These are phyloP conservation scores for Leptopilina boulardi DNA, from an alignment of 1,140 invertebrate species.

Conservation along the genomic window DNA sequence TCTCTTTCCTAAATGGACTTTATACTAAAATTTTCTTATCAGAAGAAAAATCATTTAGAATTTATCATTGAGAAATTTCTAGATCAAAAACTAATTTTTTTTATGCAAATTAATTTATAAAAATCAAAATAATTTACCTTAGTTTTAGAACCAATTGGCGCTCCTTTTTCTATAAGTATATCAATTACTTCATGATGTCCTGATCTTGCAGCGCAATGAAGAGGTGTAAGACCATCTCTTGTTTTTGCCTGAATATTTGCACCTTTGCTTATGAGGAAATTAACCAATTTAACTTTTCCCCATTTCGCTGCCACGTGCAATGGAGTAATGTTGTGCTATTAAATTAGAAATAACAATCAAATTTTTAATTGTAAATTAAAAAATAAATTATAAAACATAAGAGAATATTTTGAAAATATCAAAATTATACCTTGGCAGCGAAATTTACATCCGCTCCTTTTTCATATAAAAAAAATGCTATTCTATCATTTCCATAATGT, in stretches of 20 bases:
- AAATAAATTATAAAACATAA: background rate
- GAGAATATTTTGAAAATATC: slow-evolving; percentile 3
- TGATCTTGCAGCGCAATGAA: slow-evolving; percentile 94
- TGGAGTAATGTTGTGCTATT: slow-evolving; percentile 90
- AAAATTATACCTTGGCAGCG: slow-evolving; percentile 87
- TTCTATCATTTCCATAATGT: slow-evolving; percentile 98
- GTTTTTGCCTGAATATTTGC: slow-evolving; percentile 97
- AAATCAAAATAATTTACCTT: no score
- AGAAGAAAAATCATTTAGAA: no score
- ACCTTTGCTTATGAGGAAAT: slow-evolving; percentile 87
- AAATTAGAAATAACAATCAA: slow-evolving; percentile 42
- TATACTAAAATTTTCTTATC: no score
- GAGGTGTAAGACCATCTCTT: slow-evolving; percentile 94
- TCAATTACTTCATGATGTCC: slow-evolving; percentile 98
- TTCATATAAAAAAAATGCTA: slow-evolving; percentile 92
- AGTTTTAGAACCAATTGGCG: slow-evolving; percentile 97
- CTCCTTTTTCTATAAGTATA: slow-evolving; percentile 91
- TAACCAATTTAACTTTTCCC: slow-evolving; percentile 96
- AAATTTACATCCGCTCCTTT: slow-evolving; percentile 97
- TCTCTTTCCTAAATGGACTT: no score
- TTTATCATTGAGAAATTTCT: no score
- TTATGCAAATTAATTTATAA: slow-evolving; percentile 20
- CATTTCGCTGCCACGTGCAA: slow-evolving; percentile 97
- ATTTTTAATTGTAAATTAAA: slow-evolving; percentile 41
- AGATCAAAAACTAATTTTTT: no score